A percentile compares a stretch with the other conserved stretches of the same genome.
These are phyloP conservation scores for Cyclargus thomasi DNA, from an alignment of 1,140 invertebrate genomes.

Conservation along the genomic window DNA sequence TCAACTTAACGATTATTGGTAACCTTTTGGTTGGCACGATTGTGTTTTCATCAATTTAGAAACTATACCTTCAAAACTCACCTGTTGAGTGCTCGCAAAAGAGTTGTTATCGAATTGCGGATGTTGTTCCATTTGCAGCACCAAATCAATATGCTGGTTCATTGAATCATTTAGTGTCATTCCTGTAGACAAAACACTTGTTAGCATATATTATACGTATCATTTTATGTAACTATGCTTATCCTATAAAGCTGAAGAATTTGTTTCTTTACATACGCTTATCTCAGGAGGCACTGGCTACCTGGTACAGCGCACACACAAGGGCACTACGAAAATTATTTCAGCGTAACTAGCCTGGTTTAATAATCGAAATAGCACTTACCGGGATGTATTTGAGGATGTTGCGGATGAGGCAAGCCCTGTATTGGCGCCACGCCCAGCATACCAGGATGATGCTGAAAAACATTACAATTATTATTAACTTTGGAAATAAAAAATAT, in stretches of 20 bases:
- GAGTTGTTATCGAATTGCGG: conserved; percentile 72
- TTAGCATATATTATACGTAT: background rate
- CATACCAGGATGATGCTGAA: conserved; percentile 73
- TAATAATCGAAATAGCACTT: conserved; percentile 24
- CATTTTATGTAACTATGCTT: no score
- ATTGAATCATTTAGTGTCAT: conserved; percentile 74
- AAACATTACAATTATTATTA: conserved; percentile 18
- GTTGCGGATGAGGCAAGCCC: conserved; percentile 78
- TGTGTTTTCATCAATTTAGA: background rate
- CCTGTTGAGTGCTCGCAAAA: conserved; percentile 72
- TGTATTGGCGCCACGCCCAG: conserved; percentile 67
- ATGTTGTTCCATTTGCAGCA: conserved; percentile 75
- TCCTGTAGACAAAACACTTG: conserved; percentile 34
- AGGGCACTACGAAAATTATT: no score
- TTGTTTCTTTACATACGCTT: no score
- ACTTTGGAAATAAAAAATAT: no score
- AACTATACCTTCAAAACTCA: conserved; percentile 29
- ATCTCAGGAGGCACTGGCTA: no score
- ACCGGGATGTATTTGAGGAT: conserved; percentile 79
- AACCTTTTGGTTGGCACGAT: background rate
- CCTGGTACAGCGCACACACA: no score
- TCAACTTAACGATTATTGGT: no score
- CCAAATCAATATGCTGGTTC: conserved; percentile 73
- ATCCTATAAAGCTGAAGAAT: no score
- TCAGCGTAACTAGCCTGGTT: no score